Evolutionary conservation across 2,113 vertebrate species (phyloP).

Genomic region (Heterochromis multidens): DNA sequence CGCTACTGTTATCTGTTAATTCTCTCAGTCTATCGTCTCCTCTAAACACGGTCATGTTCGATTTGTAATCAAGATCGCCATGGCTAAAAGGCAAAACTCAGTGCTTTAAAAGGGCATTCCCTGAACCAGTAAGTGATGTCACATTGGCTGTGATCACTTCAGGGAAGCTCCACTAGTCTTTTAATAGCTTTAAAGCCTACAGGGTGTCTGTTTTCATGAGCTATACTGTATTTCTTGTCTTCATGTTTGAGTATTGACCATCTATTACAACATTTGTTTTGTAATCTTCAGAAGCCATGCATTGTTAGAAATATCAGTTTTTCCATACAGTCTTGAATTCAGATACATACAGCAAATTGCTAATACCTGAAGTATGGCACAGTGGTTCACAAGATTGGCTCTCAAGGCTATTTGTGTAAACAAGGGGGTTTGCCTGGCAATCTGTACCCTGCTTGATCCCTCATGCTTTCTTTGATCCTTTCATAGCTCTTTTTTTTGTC

Average conservation of each 20-base stretch:
- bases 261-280: background rate
- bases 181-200: background rate
- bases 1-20: no score
- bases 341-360: background rate
- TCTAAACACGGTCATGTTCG: no score
- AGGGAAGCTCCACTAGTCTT: background rate
- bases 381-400: background rate
- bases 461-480: constrained; percentile 20
- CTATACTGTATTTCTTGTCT: background rate
- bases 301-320: background rate
- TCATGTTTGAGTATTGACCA: background rate
- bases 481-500: background rate
- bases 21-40: no score
- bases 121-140: background rate
- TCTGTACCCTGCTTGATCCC: constrained; percentile 9
- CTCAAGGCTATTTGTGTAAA: constrained; percentile 5
- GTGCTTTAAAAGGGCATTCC: background rate
- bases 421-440: constrained; percentile 14
- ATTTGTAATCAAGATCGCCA: no score
- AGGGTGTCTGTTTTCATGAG: background rate
- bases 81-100: no score
- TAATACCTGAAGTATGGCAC: background rate
- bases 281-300: background rate
- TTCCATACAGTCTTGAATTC: background rate
- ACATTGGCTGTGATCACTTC: background rate